These are phyloP conservation scores for Picathartes gymnocephalus DNA, from an alignment of 2,113 vertebrate genomes.

Conservation along the genomic window DNA sequence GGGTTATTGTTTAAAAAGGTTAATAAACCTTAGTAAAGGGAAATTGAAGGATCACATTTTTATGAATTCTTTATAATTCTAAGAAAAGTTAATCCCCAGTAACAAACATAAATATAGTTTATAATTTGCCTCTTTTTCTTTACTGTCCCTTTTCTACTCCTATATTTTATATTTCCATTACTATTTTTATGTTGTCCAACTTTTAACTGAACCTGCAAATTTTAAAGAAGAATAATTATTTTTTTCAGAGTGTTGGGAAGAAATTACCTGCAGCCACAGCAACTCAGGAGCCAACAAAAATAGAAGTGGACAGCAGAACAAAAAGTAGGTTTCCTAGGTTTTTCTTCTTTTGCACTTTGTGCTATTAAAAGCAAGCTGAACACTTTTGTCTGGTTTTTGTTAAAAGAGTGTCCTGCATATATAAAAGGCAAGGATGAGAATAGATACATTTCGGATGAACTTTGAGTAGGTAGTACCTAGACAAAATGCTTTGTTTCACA, in stretches of 20 bases:
- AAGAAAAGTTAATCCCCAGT: background rate
- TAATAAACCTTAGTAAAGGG: background rate
- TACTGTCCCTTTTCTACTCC: background rate
- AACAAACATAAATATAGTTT: background rate
- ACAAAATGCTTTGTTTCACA: background rate
- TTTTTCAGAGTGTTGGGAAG: conserved; percentile 78
- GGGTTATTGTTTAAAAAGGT: background rate
- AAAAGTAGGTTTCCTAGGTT: conserved; percentile 81
- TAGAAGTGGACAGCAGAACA: conserved; percentile 85
- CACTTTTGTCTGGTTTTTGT: background rate
- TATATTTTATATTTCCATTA: background rate
- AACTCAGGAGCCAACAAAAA: conserved; percentile 84
- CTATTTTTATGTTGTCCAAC: background rate
- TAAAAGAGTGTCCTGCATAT: background rate
- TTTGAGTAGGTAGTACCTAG: background rate
- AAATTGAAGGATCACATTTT: background rate
- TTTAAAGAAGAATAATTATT: conserved; percentile 40
- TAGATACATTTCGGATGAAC: background rate
- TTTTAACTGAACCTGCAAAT: background rate
- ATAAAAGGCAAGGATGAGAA: background rate
- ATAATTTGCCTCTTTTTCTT: background rate
- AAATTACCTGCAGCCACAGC: conserved; percentile 75
- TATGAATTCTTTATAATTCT: background rate
- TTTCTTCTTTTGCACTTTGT: conserved; percentile 15
- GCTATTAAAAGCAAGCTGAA: background rate